Base-by-base conservation (phyloP, 1,140 invertebrate species). In the Eurytemora carolleeae region DNA sequence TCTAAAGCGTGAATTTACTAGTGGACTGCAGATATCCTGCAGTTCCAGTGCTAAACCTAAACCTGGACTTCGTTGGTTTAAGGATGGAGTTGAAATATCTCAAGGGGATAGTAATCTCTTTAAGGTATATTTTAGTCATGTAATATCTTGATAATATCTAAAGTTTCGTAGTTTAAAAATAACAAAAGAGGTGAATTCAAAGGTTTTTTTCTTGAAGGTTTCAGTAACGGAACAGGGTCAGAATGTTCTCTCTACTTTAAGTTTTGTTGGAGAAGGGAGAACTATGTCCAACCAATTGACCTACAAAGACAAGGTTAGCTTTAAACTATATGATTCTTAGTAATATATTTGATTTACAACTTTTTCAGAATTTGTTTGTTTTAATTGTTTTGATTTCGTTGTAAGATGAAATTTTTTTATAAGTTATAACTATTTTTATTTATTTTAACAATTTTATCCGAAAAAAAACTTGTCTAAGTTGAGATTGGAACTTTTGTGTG, bases 1-100 rank as follows among this genome's bases (percentile, higher is more conserved):
- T 66, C 86, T 84, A 0, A 80, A 81, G 63, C 79, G 82, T 63
- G 82, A 86, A n/a, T 83, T 83, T 12, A 86, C 89, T 64, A 77
- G 78, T 0, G 82, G 85, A 62, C 88, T 87, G 68, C 79, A 80
- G 18, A 79, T 89, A 1, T 81, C 82, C 0, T 93, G 89, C 68
- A 81, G 82, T 62, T 87, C 87, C 23, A 80, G 83, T 67, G 88
- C 86, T 1, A 93, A 92, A 70, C 90, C 89, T 0, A 78, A 82
- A 44, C 88, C 89, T 0, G 77, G 73, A n/a, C 81, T 91, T 0
- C 78, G 78, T 60, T 94, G 90, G 90, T 74, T 86, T 21, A 93
- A 93, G 70, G 85, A 91, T 71, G 83, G 83, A 21, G 75, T 79
- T 12, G 84, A 87, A 71, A 79, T 78, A 17, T 55, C 53, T 12